A percentile compares a stretch with the other conserved stretches of the same genome.
These are phyloP conservation scores for Heteractis magnifica DNA, from an alignment of 92 coral and sea anemone species.

Conservation along the genomic window DNA sequence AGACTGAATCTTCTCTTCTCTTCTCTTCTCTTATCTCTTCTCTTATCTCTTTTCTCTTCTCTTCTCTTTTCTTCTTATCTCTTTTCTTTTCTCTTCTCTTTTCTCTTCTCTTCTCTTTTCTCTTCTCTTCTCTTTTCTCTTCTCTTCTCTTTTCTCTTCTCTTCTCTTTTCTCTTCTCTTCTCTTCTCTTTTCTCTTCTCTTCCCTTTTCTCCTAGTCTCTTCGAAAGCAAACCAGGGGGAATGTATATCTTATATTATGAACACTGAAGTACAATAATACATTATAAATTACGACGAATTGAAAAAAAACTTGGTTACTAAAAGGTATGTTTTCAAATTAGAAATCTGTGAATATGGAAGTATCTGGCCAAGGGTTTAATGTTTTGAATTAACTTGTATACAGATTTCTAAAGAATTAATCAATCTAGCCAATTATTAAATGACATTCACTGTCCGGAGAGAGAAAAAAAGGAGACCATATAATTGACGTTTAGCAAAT, in stretches of 20 bases:
- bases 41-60: not conserved
- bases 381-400: not conserved
- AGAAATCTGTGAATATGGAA: not conserved
- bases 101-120: not conserved
- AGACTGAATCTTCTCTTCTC: not conserved
- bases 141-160: not conserved
- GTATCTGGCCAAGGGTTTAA: not conserved
- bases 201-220: too few species aligned
- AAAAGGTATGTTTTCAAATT: too few species aligned
- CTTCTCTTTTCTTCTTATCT: not conserved
- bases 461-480: not conserved
- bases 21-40: not conserved
- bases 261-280: too few species aligned
- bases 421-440: not conserved
- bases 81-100: not conserved
- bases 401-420: conserved; percentile 6
- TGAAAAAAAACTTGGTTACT: too few species aligned
- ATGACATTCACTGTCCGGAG: not conserved
- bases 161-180: not conserved
- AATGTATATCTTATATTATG: too few species aligned
- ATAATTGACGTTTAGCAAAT: not conserved
- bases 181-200: too few species aligned
- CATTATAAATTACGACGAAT: too few species aligned
- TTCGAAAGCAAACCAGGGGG: too few species aligned
- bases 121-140: too few species aligned